Evolutionary conservation across 2,113 vertebrate species (phyloP).

Genomic region (Sinocyclocheilus grahami): DNA sequence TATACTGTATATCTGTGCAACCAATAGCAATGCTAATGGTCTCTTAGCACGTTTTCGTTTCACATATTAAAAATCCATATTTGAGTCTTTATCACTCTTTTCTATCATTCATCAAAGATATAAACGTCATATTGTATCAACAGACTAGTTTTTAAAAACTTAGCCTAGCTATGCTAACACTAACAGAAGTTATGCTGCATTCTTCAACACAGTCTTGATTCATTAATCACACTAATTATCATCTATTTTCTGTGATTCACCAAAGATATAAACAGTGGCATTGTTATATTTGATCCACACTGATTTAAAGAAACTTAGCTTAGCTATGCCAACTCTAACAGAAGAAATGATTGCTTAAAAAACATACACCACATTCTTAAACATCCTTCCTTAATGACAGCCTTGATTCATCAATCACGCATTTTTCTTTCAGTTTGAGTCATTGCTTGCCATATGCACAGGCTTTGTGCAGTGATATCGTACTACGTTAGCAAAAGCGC

Average conservation of each 20-base stretch:
- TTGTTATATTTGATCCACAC: not conserved
- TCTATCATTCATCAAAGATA: not conserved
- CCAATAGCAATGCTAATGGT: not conserved
- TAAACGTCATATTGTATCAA: no score
- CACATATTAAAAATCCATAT: not conserved
- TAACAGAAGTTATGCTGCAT: no score
- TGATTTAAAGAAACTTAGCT: not conserved
- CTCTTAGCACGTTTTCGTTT: not conserved
- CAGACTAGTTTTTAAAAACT: not conserved
- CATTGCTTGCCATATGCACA: not conserved
- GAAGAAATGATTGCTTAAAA: not conserved
- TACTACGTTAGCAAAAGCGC: not conserved
- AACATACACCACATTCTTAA: not conserved
- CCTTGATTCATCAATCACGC: not conserved
- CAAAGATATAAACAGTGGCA: not conserved
- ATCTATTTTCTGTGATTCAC: not conserved
- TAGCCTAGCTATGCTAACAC: not conserved
- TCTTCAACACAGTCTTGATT: no score
- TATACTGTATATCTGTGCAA: not conserved
- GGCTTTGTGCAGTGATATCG: not conserved
- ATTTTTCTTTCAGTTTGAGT: constrained; percentile 10
- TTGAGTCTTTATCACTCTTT: not conserved
- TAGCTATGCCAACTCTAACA: not conserved
- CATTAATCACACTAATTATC: not conserved
- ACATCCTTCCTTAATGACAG: not conserved